These are phyloP conservation scores for Drosophila tanythrix DNA, from an alignment of 2,888 invertebrate species.

Conservation along the genomic window DNA sequence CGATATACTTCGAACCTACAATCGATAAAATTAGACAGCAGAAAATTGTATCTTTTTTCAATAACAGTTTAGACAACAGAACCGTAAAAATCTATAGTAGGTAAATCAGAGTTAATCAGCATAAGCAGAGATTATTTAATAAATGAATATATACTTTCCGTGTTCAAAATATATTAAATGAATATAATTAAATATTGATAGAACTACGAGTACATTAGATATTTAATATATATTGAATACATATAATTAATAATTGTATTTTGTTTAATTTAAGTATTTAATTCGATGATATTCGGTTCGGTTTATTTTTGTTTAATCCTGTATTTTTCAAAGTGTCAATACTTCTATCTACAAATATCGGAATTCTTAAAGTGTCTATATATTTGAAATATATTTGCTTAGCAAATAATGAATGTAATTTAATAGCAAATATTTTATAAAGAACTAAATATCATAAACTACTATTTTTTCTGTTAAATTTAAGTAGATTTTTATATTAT, in stretches of 20 bases:
- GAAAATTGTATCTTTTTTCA: neutral
- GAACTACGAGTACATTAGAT: neutral
- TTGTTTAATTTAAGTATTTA: too few relatives aligned
- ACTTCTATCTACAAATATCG: too few relatives aligned
- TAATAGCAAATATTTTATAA: neutral
- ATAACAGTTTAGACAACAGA: neutral
- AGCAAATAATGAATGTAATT: neutral
- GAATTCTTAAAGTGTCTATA: neutral
- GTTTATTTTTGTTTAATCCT: too few relatives aligned
- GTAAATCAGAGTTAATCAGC: neutral
- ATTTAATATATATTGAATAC: neutral
- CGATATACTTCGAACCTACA: neutral
- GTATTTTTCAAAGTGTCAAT: too few relatives aligned
- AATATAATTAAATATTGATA: neutral
- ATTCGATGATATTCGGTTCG: too few relatives aligned
- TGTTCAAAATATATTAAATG: neutral
- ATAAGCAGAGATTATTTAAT: neutral
- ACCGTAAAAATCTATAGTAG: neutral
- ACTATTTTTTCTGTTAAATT: neutral
- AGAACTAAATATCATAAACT: neutral
- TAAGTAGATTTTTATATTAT: neutral
- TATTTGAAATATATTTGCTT: neutral
- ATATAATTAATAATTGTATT: neutral
- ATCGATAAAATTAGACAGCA: neutral
- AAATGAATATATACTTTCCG: neutral